A percentile compares a stretch with the other conserved stretches of the same genome.
Evolutionary conservation across 1,140 invertebrate species (phyloP).

Genomic region (Ceratoteleas bidentatus): DNA sequence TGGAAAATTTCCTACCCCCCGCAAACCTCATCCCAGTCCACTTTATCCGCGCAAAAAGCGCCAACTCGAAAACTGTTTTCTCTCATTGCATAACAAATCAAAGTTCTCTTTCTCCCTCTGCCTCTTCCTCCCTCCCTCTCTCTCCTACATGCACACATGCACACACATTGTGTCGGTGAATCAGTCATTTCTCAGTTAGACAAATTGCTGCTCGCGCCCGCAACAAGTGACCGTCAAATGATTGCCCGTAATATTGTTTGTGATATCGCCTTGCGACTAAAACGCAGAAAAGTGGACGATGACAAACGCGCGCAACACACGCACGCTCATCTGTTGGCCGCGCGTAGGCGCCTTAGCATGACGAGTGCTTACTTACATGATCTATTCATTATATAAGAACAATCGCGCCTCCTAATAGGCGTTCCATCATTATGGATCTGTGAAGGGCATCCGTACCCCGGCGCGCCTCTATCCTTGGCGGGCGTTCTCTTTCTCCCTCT

Average conservation of each 20-base stretch:
- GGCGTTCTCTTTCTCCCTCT: constrained; percentile 56
- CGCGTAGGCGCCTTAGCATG: constrained; percentile 66
- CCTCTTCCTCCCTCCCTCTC: too few relatives aligned
- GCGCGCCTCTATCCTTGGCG: constrained; percentile 54
- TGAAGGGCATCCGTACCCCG: constrained; percentile 73
- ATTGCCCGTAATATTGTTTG: constrained; percentile 27
- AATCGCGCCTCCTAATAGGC: constrained; percentile 80
- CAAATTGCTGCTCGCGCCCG: neutral
- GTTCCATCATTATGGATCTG: constrained; percentile 78
- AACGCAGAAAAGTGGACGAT: constrained; percentile 66
- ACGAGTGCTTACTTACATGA: constrained; percentile 79
- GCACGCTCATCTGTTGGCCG: constrained; percentile 57
- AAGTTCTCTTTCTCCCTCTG: too few relatives aligned
- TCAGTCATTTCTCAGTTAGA: neutral
- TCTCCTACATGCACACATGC: too few relatives aligned
- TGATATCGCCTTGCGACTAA: constrained; percentile 40
- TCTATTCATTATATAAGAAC: constrained; percentile 82
- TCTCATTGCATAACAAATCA: too few relatives aligned
- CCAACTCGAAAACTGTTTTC: too few relatives aligned
- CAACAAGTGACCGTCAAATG: constrained; percentile 24
- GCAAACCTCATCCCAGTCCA: too few relatives aligned
- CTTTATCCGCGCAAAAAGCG: too few relatives aligned
- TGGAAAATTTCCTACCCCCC: too few relatives aligned
- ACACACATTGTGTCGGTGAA: too few relatives aligned
- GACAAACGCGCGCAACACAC: constrained; percentile 59